phyloP scores from a whole-genome alignment of 2,797 vertebrate genomes.

The Etheostoma perlongum region DNA sequence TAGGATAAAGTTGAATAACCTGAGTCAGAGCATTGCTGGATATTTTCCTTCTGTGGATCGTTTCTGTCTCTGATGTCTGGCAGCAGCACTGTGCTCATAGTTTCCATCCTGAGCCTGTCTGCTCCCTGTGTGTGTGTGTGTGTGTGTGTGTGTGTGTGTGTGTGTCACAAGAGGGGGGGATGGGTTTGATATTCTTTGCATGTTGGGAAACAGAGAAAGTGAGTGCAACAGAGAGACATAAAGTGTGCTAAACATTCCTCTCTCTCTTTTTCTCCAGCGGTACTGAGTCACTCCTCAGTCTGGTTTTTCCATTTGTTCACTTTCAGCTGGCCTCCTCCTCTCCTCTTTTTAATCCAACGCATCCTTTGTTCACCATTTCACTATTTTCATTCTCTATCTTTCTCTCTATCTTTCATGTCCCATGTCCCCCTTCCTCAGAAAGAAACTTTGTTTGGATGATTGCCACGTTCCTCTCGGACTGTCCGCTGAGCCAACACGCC shows the following conservation, averaged over 20 bases:
- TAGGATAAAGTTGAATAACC: not conserved
- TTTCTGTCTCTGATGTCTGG: conserved; percentile 75
- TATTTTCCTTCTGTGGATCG: conserved; percentile 63
- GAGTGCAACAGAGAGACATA: conserved; percentile 61
- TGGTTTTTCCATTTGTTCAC: conserved; percentile 70
- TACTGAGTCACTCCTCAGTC: conserved; percentile 54
- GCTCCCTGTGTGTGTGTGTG: conserved; percentile 33
- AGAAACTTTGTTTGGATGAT: not conserved
- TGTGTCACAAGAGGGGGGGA: conserved; percentile 50
- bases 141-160: conserved; percentile 40
- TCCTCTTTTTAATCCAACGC: conserved; percentile 39
- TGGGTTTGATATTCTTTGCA: conserved; percentile 69
- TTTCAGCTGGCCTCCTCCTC: conserved; percentile 43
- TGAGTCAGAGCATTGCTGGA: conserved; percentile 43
- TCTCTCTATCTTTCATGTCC: no score
- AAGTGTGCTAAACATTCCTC: conserved; percentile 69
- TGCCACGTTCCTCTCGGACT: not conserved
- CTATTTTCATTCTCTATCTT: not conserved
- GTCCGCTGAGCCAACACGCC: not conserved
- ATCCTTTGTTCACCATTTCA: conserved; percentile 14
- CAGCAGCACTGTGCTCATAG: conserved; percentile 72
- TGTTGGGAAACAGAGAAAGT: conserved; percentile 63
- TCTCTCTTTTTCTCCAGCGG: conserved; percentile 52
- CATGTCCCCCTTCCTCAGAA: not conserved
- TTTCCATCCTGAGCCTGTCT: conserved; percentile 78